Evolutionary conservation across 2,888 invertebrate species (phyloP).

Genomic region (Hypsopygia costalis): DNA sequence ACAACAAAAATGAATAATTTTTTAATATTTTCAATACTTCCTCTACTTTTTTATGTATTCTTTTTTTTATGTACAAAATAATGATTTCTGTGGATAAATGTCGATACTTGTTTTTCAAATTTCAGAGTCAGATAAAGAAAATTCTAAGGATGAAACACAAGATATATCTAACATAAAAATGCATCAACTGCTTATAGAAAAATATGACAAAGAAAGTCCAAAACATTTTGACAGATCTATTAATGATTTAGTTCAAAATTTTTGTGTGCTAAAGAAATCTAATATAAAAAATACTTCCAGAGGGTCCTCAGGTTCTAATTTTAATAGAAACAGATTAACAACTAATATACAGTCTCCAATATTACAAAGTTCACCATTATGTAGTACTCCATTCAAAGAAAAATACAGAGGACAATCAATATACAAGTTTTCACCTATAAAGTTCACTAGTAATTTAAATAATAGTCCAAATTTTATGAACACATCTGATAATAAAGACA

Average conservation of each 20-base stretch:
- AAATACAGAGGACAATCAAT: conserved; percentile 64
- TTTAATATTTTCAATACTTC: too few relatives aligned
- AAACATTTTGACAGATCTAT: conserved; percentile 51
- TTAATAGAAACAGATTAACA: conserved; percentile 33
- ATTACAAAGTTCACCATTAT: conserved; percentile 46
- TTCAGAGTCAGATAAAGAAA: conserved; percentile 66
- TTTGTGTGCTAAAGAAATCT: conserved; percentile 40
- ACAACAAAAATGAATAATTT: too few relatives aligned
- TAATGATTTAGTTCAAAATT: conserved; percentile 47
- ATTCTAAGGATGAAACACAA: conserved; percentile 25
- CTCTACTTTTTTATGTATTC: too few relatives aligned
- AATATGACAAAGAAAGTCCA: conserved; percentile 27
- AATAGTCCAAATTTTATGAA: conserved; percentile 29
- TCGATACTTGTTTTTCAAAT: too few relatives aligned
- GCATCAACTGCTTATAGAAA: conserved; percentile 54
- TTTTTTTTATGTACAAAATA: too few relatives aligned
- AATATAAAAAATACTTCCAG: conserved; percentile 25
- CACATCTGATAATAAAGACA: conserved; percentile 21
- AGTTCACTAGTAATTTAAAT: conserved; percentile 22
- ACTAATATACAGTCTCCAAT: conserved; percentile 34
- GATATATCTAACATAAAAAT: conserved; percentile 49
- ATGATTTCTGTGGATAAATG: too few relatives aligned
- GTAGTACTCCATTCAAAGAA: conserved; percentile 63
- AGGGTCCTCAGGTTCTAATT: conserved; percentile 25
- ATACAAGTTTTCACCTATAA: conserved; percentile 63